Evolutionary conservation across 2,888 invertebrate species (phyloP).

Genomic region (Netelia melanura): DNA sequence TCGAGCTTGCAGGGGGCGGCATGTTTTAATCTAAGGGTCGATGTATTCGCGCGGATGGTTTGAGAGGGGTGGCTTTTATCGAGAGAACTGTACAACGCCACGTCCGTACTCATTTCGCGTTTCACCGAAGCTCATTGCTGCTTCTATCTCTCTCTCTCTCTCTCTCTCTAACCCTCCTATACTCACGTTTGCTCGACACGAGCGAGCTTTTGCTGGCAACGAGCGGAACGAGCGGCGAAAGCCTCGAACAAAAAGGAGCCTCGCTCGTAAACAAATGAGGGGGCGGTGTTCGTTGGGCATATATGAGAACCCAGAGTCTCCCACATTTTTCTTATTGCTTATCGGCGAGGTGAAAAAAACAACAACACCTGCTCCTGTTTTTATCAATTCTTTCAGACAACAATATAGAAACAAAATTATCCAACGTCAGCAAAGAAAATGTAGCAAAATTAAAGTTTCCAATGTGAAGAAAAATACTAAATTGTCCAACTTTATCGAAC

Average conservation of each 20-base stretch:
- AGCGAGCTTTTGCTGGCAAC: constrained; percentile 13
- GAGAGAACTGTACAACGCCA: constrained; percentile 46
- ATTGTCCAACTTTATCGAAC: too few relatives aligned
- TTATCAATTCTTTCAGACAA: not conserved
- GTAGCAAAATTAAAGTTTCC: too few relatives aligned
- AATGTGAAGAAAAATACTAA: too few relatives aligned
- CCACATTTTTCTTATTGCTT: not conserved
- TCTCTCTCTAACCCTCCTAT: not conserved
- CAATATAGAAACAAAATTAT: not conserved
- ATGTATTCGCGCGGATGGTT: constrained; percentile 72
- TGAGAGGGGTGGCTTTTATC: constrained; percentile 68
- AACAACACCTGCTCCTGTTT: not conserved
- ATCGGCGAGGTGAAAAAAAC: not conserved
- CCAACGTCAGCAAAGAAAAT: too few relatives aligned
- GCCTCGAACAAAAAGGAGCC: constrained; percentile 31
- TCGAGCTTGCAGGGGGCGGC: constrained; percentile 64
- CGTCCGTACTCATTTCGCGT: constrained; percentile 66
- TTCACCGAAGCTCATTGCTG: constrained; percentile 51
- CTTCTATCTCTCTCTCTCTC: constrained; percentile 11
- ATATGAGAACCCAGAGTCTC: not conserved
- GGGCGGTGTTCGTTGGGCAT: not conserved
- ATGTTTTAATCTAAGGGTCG: constrained; percentile 79
- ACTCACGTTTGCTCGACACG: constrained; percentile 33
- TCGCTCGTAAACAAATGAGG: constrained; percentile 34
- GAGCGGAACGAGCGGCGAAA: constrained; percentile 30